These are phyloP conservation scores for Nesogale talazaci DNA, from an alignment of 2,113 vertebrate genomes.

Conservation along the genomic window DNA sequence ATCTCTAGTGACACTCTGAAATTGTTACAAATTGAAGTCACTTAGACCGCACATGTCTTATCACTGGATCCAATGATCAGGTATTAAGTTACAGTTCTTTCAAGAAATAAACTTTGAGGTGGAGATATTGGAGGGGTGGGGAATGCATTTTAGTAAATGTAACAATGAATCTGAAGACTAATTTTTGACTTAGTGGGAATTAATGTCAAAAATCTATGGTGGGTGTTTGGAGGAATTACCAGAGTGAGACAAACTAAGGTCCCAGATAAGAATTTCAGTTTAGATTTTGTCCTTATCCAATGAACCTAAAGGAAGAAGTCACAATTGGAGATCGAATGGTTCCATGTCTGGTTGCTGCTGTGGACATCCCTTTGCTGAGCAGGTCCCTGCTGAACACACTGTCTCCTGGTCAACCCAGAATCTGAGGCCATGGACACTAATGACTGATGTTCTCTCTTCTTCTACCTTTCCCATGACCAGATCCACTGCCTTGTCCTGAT, in stretches of 20 bases:
- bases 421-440: conserved; percentile 30
- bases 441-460: too few relatives aligned
- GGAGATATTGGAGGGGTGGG: neutral
- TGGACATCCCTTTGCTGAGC: conserved; percentile 83
- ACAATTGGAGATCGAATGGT: neutral
- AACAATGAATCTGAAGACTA: too few relatives aligned
- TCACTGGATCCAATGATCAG: too few relatives aligned
- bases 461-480: too few relatives aligned
- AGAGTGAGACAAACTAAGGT: too few relatives aligned
- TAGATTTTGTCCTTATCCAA: too few relatives aligned
- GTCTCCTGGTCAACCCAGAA: conserved; percentile 40
- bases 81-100: too few relatives aligned
- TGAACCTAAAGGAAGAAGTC: conserved; percentile 63
- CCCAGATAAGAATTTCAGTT: too few relatives aligned
- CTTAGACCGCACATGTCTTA: conserved; percentile 58
- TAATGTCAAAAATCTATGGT: conserved; percentile 34
- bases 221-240: conserved; percentile 64
- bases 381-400: conserved; percentile 60
- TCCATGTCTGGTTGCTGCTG: conserved; percentile 66
- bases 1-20: conserved; percentile 55
- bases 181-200: conserved; percentile 68
- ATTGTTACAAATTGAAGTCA: conserved; percentile 62
- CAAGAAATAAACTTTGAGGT: conserved; percentile 54
- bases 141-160: too few relatives aligned
- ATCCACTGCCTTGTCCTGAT: too few relatives aligned